These are phyloP conservation scores for Chaitophorus viminalis DNA, from an alignment of 2,888 invertebrate genomes.

Conservation along the genomic window DNA sequence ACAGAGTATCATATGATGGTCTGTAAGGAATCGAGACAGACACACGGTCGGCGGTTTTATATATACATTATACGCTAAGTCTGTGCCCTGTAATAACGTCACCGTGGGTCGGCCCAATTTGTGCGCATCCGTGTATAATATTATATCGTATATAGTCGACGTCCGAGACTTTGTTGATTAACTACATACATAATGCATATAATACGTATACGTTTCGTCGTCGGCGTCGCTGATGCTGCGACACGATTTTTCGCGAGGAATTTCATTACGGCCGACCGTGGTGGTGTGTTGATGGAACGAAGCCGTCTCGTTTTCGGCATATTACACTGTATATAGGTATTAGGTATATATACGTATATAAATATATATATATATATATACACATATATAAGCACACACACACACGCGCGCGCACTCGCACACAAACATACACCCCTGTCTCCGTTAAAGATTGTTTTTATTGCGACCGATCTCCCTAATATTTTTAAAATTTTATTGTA, in stretches of 20 bases:
- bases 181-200: background rate
- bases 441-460: no score
- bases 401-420: no score
- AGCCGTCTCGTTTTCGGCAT: background rate
- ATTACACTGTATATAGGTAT: no score
- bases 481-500: no score
- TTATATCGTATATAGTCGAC: background rate
- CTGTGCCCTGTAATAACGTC: constrained; percentile 39
- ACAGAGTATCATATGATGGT: no score
- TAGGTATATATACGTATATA: no score
- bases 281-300: background rate
- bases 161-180: constrained; percentile 29
- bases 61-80: background rate
- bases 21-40: background rate
- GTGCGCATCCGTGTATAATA: background rate
- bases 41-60: background rate
- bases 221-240: background rate
- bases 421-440: no score
- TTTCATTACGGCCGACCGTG: background rate
- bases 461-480: no score
- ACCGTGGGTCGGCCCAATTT: constrained; percentile 8
- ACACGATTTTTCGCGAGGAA: background rate
- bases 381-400: no score
- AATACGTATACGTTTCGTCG: background rate
- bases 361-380: no score